Evolutionary conservation across 2,113 vertebrate species (phyloP), one percentile per base, ranked within the genome.

Genomic region (Ammodytes dubius): DNA sequence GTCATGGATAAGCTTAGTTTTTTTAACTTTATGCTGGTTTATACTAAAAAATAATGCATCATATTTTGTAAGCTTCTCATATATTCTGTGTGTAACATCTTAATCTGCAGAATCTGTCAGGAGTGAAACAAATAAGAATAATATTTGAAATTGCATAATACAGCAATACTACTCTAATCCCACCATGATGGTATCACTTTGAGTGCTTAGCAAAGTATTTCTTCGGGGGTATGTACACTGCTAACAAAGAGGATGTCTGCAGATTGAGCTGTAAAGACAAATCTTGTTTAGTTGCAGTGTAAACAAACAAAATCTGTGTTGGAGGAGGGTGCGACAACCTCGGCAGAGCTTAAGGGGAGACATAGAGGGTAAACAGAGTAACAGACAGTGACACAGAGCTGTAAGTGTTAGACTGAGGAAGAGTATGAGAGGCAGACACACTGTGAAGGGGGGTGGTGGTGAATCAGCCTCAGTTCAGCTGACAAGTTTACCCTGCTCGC

Each of bases 381-480:
- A 75, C 67, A 83, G 75, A 82, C 77, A 81, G 39, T 72, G 69
- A 88, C 86, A 81, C 63, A 64, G 49, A 75, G 74, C 74, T 57
- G 74, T 35, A 74, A 85, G 83, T 83, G 87, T 82, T 70, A 74
- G 73, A 79, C 79, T 85, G 85, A 89, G 84, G 77, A 66, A 73
- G 71, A 72, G 79, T 52, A 76, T 39, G 87, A 79, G 74, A 82
- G 77, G 61, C 73, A 87, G 86, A 70, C 76, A 19, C 50, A 77
- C 74, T 83, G 80, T 82, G 80, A 80, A 82, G 85, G 50, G 83
- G 63, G 81, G 68, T 74, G 89, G 87, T 77, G 82, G 73, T 84
- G 90, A 93, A 87, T 90, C 89, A 89, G 87, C 78, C 81, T 87
- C 79, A 81, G 89, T 88, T 74, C 65, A 78, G 85, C 68, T 76